Evolutionary conservation across 2,113 vertebrate species (phyloP).

Genomic region (Cettia cetti): DNA sequence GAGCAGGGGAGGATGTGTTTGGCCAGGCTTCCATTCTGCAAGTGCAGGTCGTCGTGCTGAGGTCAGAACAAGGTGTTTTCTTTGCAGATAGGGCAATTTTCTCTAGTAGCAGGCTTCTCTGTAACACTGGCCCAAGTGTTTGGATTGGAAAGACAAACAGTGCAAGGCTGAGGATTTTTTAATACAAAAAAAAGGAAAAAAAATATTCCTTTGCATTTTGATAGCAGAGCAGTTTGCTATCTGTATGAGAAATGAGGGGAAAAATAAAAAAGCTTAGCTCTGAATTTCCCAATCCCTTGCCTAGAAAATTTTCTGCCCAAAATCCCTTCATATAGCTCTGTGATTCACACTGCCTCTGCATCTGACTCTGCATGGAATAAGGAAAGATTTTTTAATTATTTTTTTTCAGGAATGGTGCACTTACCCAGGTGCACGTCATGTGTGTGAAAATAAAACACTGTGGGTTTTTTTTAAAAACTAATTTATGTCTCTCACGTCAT

Average conservation of each 20-base stretch:
- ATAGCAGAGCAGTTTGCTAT: not conserved
- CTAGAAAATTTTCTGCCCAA: not conserved
- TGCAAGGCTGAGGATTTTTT: not conserved
- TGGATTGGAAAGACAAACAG: not conserved
- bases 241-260: not conserved
- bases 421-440: not conserved
- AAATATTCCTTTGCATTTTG: not conserved
- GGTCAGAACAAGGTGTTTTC: not conserved
- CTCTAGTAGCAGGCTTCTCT: not conserved
- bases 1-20: not conserved
- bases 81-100: not conserved
- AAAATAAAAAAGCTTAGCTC: not conserved
- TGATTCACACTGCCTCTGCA: constrained; percentile 42
- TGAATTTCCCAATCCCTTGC: not conserved
- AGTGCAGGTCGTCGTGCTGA: not conserved
- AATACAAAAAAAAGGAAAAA: not conserved
- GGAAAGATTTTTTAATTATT: not conserved
- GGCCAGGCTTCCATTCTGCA: not conserved
- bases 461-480: not conserved
- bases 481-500: not conserved
- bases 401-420: not conserved
- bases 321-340: not conserved
- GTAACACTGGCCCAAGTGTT: not conserved
- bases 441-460: constrained; percentile 19
- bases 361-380: not conserved